A percentile compares a stretch with the other conserved stretches of the same genome.
phyloP scores from a whole-genome alignment of 2,888 invertebrate genomes.

The Sphaerophoria taeniata region DNA sequence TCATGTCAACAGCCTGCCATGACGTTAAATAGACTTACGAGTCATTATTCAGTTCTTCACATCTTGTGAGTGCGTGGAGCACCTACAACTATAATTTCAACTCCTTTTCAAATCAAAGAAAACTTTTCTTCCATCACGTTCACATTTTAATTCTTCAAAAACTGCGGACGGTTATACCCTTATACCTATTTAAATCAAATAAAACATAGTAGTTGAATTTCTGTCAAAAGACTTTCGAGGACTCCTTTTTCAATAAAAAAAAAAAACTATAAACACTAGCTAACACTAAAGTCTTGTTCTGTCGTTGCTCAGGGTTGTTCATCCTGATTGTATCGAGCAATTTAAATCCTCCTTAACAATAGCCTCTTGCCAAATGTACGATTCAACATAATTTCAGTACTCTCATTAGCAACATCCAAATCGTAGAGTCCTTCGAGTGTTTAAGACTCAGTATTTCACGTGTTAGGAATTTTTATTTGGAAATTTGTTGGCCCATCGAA shows the following conservation, averaged over 20 bases:
- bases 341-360: slow-evolving; percentile 13
- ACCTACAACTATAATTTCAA: slow-evolving; percentile 32
- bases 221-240: neutral
- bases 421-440: slow-evolving; percentile 2
- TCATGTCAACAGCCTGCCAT: slow-evolving; percentile 41
- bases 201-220: slow-evolving; percentile 17
- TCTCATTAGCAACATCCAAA: slow-evolving; percentile 36
- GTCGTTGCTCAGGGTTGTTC: neutral
- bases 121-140: slow-evolving; percentile 26
- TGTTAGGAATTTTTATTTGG: slow-evolving; percentile 44
- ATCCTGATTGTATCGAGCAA: slow-evolving; percentile 9
- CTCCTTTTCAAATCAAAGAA: slow-evolving; percentile 18
- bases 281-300: neutral
- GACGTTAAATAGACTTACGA: slow-evolving; percentile 37
- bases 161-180: slow-evolving; percentile 3
- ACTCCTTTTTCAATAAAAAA: slow-evolving; percentile 1
- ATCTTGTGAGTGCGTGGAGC: neutral
- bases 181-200: neutral
- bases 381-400: slow-evolving; percentile 1
- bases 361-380: neutral
- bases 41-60: neutral
- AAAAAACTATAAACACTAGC: slow-evolving; percentile 6
- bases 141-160: too few relatives aligned
- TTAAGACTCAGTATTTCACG: slow-evolving; percentile 6
- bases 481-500: slow-evolving; percentile 45